phyloP scores from a whole-genome alignment of 2,797 vertebrate genomes.

The Malurus leucopterus region DNA sequence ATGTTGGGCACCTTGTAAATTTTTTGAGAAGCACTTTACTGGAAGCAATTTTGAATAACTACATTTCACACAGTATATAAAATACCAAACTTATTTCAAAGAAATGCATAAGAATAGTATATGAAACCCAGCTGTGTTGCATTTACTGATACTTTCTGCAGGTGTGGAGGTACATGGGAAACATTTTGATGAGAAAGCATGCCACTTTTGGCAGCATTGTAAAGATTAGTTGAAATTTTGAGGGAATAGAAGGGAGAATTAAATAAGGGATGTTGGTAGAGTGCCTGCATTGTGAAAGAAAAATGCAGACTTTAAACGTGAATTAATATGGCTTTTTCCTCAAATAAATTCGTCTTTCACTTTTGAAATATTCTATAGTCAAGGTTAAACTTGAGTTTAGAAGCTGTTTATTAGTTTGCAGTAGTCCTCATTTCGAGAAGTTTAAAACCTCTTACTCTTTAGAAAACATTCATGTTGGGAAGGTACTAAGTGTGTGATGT shows the following conservation, averaged over 20 bases:
- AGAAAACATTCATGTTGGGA: rapidly evolving
- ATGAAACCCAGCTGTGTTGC: neutral
- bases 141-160: neutral
- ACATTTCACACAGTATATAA: neutral
- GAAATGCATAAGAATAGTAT: neutral
- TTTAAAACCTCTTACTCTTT: neutral
- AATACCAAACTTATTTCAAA: neutral
- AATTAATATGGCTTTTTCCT: neutral
- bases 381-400: neutral
- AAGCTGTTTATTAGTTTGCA: neutral
- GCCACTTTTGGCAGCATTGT: neutral
- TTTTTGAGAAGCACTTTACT: neutral
- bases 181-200: neutral
- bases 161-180: neutral
- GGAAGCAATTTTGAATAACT: neutral
- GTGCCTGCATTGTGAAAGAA: neutral
- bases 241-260: neutral
- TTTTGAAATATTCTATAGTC: neutral
- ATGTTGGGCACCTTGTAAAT: neutral
- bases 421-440: neutral
- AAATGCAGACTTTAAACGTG: neutral
- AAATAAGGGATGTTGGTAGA: neutral
- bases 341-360: neutral
- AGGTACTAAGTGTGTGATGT: neutral
- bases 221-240: neutral